Conservation (phyloP, 2,113 vertebrate genomes). For the Rhodinocichla rosea region DNA sequence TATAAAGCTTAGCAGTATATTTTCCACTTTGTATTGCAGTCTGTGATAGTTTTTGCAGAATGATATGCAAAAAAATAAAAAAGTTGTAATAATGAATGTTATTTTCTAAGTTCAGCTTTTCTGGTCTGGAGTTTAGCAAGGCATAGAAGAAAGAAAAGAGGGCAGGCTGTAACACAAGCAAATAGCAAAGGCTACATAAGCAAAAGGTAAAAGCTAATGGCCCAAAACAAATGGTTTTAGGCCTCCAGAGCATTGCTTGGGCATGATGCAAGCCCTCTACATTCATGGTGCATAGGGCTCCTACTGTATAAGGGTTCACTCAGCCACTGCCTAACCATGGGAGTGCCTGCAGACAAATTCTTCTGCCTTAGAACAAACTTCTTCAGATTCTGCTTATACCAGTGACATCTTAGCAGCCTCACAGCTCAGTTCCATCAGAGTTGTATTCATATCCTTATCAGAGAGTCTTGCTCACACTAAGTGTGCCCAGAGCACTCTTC, state of each 20-base stretch:
- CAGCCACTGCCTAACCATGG: background rate
- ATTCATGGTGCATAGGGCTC: background rate
- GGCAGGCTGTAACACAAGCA: background rate
- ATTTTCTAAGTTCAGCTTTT: background rate
- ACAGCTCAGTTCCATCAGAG: background rate
- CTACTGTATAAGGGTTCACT: background rate
- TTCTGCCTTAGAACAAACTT: background rate
- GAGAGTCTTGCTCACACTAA: background rate
- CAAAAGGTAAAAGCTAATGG: background rate
- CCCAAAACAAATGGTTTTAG: background rate
- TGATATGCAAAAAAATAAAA: background rate
- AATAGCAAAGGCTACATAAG: background rate
- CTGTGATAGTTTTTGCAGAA: background rate
- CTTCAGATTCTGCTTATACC: background rate
- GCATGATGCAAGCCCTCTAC: background rate
- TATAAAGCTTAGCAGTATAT: background rate
- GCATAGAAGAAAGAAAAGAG: background rate
- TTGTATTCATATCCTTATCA: background rate
- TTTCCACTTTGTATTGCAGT: conserved; percentile 9
- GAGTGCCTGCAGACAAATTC: background rate
- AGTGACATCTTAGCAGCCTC: background rate
- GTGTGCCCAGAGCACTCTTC: background rate
- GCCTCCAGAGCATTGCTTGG: background rate
- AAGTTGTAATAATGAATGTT: background rate
- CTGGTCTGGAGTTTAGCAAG: background rate